A percentile compares a stretch with the other conserved stretches of the same genome.
Conservation (phyloP, 2,797 vertebrate genomes). For the Myotis findleyi region DNA sequence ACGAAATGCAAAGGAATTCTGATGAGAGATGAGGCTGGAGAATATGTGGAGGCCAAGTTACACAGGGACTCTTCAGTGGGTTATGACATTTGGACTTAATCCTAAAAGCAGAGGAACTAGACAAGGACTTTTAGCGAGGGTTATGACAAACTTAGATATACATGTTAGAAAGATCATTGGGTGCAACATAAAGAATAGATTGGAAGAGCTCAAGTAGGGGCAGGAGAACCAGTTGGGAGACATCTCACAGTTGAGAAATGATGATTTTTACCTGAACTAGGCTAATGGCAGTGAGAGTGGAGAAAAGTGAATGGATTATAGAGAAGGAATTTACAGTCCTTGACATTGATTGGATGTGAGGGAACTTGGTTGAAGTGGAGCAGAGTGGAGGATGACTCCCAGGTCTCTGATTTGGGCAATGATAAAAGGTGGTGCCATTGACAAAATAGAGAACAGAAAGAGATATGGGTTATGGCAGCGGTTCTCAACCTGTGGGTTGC, state of each 20-base stretch:
- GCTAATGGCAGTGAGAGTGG: background rate
- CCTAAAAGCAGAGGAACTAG: background rate
- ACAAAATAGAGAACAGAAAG: background rate
- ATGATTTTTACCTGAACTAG: constrained; percentile 34
- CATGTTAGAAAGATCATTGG: background rate
- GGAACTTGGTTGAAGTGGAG: background rate
- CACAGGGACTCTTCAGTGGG: background rate
- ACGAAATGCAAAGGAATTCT: constrained; percentile 27
- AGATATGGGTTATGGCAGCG: background rate
- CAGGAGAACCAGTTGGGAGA: background rate
- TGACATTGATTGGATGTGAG: background rate
- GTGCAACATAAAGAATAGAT: background rate
- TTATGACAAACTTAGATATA: background rate
- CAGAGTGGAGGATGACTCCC: background rate
- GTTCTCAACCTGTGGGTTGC: no score
- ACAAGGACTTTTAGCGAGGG: background rate
- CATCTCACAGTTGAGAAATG: background rate
- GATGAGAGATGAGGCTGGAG: background rate
- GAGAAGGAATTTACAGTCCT: background rate
- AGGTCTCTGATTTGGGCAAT: background rate
- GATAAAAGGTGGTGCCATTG: background rate
- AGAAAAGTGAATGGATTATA: background rate
- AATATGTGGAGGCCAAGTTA: background rate
- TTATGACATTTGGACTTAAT: background rate
- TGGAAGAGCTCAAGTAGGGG: background rate